These are phyloP conservation scores for Saccostrea echinata DNA, from an alignment of 1,140 invertebrate species.

Conservation along the genomic window DNA sequence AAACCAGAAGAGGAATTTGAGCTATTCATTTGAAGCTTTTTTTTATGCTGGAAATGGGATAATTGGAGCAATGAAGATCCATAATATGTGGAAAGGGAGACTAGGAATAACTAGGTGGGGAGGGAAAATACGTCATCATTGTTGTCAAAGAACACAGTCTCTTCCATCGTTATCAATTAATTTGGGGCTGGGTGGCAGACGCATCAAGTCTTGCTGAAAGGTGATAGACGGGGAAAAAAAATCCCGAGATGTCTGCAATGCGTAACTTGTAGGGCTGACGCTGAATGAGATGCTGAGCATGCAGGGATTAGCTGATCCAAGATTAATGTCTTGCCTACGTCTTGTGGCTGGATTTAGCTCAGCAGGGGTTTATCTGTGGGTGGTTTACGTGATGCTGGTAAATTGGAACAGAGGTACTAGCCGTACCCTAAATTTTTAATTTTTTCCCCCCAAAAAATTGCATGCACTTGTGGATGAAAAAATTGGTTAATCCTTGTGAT, in stretches of 20 bases:
- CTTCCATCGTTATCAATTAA: slow-evolving; percentile 25
- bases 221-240: slow-evolving; percentile 1
- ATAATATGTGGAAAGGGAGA: slow-evolving; percentile 9
- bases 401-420: slow-evolving; percentile 4
- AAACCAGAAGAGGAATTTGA: background rate
- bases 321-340: slow-evolving; percentile 18
- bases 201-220: slow-evolving; percentile 19
- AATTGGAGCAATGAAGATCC: slow-evolving; percentile 27
- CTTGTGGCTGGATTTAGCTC: slow-evolving; percentile 21
- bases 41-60: slow-evolving; percentile 14
- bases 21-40: slow-evolving; percentile 17
- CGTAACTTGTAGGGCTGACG: background rate
- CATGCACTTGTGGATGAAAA: background rate
- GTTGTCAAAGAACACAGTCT: slow-evolving; percentile 7
- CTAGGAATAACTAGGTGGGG: background rate
- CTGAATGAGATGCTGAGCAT: background rate
- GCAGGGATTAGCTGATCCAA: slow-evolving; percentile 35
- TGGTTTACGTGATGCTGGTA: slow-evolving; percentile 34
- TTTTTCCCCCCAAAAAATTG: background rate
- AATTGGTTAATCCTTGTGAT: slow-evolving; percentile 10
- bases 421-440: background rate
- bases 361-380: slow-evolving; percentile 3
- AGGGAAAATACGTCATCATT: slow-evolving; percentile 29
- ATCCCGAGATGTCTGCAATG: background rate
- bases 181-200: slow-evolving; percentile 1